Conservation (phyloP, 2,113 vertebrate species). For the Corydoras maculifer region DNA sequence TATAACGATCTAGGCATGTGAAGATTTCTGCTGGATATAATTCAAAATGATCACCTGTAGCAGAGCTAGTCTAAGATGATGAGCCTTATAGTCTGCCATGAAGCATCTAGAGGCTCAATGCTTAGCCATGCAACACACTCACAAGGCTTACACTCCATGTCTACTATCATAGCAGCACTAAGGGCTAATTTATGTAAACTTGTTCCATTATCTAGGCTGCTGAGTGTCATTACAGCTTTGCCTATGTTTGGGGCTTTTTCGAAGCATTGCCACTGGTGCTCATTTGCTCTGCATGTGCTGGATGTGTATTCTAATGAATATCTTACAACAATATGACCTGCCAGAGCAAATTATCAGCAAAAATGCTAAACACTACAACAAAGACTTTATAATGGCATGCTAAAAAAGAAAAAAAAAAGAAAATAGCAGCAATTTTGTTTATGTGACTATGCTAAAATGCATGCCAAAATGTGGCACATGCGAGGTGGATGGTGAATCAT, state of each 20-base stretch:
- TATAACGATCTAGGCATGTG: slow-evolving; percentile 67
- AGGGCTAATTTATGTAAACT: slow-evolving; percentile 71
- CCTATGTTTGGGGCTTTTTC: slow-evolving; percentile 53
- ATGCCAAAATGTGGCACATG: slow-evolving; percentile 51
- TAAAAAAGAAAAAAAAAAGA: slow-evolving; percentile 40
- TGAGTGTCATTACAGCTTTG: slow-evolving; percentile 63
- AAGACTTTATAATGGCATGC: slow-evolving; percentile 51
- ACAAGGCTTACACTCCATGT: slow-evolving; percentile 55
- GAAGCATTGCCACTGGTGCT: slow-evolving; percentile 57
- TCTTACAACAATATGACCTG: slow-evolving; percentile 71
- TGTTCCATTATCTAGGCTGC: slow-evolving; percentile 68
- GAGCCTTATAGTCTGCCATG: slow-evolving; percentile 55
- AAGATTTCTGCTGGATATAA: slow-evolving; percentile 49
- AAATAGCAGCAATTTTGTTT: slow-evolving; percentile 62
- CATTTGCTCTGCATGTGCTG: slow-evolving; percentile 67
- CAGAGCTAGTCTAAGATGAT: slow-evolving; percentile 21
- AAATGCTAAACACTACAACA: slow-evolving; percentile 71
- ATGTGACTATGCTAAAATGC: slow-evolving; percentile 56
- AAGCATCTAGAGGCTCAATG: slow-evolving; percentile 61
- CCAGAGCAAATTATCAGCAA: slow-evolving; percentile 74
- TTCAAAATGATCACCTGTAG: no score
- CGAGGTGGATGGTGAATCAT: slow-evolving; percentile 26
- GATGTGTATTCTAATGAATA: slow-evolving; percentile 70
- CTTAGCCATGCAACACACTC: slow-evolving; percentile 56
- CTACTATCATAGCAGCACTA: slow-evolving; percentile 56